Base-by-base conservation (phyloP, 2,888 invertebrate genomes). In the Terebella lapidaria region DNA sequence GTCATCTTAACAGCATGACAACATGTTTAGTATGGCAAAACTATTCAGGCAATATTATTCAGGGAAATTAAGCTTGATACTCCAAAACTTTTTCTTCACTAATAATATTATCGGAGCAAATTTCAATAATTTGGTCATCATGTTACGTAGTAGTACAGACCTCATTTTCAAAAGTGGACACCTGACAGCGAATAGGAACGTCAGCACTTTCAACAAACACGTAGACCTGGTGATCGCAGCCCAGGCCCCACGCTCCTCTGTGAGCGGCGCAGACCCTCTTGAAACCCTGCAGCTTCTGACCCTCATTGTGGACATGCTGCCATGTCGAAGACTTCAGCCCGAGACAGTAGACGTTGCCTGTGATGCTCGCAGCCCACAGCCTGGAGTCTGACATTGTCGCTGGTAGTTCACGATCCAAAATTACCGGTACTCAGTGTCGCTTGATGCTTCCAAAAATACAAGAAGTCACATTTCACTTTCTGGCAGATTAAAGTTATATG, bases 141-240 rank as follows among this genome's bases (percentile, higher is more conserved):
- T n/a, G n/a, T n/a, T n/a, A n/a, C n/a, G n/a, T n/a, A n/a, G n/a
- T n/a, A n/a, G n/a, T 35, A 49, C 49, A 49, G 10, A 87, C 88
- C 83, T 94, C 92, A 80, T 94, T 94, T 82, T 94, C 94, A 78
- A 89, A 94, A 0, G 92, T 87, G 78, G 92, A 91, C 81, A 94
- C 94, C 78, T 89, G 88, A 0, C 92, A 89, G 65, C 92, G 84
- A 67, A 94, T 94, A 0, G 94, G 93, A 71, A 94, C 88, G 81
- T 94, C 94, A 61, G 91, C 83, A 0, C 90, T 89, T 76, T 92
- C 90, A 3, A 94, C 92, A 75, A 91, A 92, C 1, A 94, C 88
- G 78, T 94, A 94, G 57, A 93, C 88, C 82, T 94, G 94, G 64
- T 94, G 87, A 78, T 94, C 93, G 10, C 92, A 91, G 42, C 94